These are phyloP conservation scores for Azemiops feae DNA, from an alignment of 2,113 vertebrate genomes.

Conservation along the genomic window DNA sequence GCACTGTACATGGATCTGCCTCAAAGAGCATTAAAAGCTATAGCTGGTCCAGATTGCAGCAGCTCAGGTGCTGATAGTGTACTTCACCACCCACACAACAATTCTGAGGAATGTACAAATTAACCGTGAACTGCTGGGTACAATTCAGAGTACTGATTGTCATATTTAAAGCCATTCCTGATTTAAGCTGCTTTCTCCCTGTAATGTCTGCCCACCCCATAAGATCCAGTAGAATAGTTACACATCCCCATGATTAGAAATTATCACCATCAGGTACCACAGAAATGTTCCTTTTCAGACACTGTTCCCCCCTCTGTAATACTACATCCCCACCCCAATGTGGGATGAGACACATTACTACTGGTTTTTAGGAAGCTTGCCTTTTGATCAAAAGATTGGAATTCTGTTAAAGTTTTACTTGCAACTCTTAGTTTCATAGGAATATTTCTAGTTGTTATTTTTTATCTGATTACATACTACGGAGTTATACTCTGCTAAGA, in stretches of 20 bases:
- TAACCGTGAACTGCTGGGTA: not conserved
- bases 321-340: not conserved
- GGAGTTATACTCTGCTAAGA: not conserved
- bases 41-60: not conserved
- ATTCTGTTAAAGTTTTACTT: not conserved
- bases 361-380: not conserved
- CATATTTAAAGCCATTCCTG: not conserved
- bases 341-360: not conserved
- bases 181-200: not conserved
- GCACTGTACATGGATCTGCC: not conserved
- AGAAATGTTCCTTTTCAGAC: not conserved
- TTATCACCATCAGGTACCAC: not conserved
- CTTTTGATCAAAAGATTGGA: not conserved
- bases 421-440: not conserved
- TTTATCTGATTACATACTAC: not conserved
- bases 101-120: not conserved
- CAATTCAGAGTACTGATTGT: not conserved
- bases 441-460: not conserved
- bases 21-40: not conserved
- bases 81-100: not conserved
- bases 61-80: not conserved
- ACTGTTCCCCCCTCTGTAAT: not conserved
- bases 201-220: not conserved
- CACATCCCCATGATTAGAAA: not conserved
- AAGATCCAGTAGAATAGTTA: not conserved